Evolutionary conservation across 2,113 vertebrate species (phyloP).

Genomic region (Noctilio leporinus): DNA sequence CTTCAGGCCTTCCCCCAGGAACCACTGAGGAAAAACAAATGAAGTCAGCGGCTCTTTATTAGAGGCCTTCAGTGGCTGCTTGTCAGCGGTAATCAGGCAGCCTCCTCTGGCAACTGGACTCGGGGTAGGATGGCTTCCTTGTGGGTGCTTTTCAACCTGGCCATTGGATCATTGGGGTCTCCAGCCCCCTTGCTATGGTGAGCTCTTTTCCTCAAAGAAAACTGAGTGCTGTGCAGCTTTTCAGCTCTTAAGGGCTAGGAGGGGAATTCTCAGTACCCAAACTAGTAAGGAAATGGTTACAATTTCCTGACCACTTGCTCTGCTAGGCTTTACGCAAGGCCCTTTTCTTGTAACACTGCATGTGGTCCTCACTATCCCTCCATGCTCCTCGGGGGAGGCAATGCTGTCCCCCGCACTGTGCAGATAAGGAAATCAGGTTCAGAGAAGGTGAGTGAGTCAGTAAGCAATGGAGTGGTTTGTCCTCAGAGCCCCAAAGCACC

Average conservation of each 20-base stretch:
- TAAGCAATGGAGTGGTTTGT: not conserved
- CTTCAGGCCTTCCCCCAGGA: not conserved
- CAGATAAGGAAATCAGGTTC: not conserved
- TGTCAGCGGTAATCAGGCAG: not conserved
- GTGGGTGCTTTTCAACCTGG: not conserved
- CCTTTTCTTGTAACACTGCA: not conserved
- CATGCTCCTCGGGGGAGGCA: not conserved
- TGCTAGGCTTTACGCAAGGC: not conserved
- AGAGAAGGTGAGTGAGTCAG: not conserved
- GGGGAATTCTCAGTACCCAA: not conserved
- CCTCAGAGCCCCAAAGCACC: not conserved
- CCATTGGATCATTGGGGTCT: not conserved
- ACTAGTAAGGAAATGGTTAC: not conserved
- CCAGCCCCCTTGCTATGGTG: not conserved
- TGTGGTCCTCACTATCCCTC: not conserved
- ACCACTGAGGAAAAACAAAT: slow-evolving; percentile 34
- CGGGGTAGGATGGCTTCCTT: not conserved
- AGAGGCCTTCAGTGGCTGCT: slow-evolving; percentile 15
- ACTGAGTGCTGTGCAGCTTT: not conserved
- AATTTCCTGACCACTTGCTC: not conserved
- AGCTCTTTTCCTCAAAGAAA: not conserved
- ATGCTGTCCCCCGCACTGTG: not conserved
- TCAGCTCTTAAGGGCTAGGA: not conserved
- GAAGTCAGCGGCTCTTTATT: slow-evolving; percentile 29
- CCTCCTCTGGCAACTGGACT: not conserved